Base-by-base conservation (phyloP, 2,113 vertebrate species). In the Pseudorectes ferrugineus region DNA sequence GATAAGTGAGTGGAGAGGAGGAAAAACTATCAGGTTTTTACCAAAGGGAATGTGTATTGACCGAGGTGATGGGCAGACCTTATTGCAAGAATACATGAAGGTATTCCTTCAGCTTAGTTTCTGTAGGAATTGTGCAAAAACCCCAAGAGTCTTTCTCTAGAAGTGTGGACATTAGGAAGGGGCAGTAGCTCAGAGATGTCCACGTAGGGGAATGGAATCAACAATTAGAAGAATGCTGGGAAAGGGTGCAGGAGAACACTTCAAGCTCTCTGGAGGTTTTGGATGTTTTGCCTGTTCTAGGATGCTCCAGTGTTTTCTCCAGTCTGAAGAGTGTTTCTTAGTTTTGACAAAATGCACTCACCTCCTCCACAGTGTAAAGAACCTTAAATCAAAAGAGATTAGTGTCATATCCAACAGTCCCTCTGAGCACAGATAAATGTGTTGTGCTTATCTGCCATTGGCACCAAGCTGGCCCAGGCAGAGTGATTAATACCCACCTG, bases 381-480 rank as follows among this genome's bases (percentile, higher is more conserved):
- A 58, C 62, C 89, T 88, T 70, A 93, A 92, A 93, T 80, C 62
- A 76, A 90, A 92, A 76, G 35, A 71, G 38, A 82, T 91, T 91
- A 90, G 22, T 46, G 51, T 88, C 79, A 85, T 83, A 79, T 76
- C 62, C 66, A 75, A 29, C 45, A 82, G 46, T 45, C 35, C 49
- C 70, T 88, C 58, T 35, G 46, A 85, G 82, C 42, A 62, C 46
- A 85, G 81, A 95, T 79, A 29, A 78, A 36, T 88, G 38, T 0
- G 2, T 40, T 91, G 74, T 80, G 71, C 79, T 96, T 93, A 71
- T 95, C 88, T 89, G 62, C 70, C 66, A 79, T 21, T 85, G 78
- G 78, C 94, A 96, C 31, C 87, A 70, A 93, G 58, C 62, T 94
- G 93, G 78, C 43, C 43, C 81, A 85, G 54, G 58, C 52, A 88